Evolutionary conservation across 2,888 invertebrate species (phyloP), one percentile per base, ranked within the genome.

Genomic region (Ernsta delagoae): DNA sequence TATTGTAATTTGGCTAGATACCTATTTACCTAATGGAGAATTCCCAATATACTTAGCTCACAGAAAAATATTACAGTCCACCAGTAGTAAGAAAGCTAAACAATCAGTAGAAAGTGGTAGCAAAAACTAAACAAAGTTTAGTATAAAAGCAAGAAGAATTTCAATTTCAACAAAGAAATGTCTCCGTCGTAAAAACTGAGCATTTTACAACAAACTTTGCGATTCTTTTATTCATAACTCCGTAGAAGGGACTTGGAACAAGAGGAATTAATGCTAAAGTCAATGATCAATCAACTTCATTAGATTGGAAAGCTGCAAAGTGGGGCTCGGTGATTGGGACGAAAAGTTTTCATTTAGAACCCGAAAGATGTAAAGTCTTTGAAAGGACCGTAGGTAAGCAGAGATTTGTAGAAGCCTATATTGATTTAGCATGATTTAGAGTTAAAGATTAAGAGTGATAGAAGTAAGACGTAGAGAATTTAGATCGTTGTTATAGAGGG

Each of bases 251-350:
- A 67, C 45, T 67, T 61, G 45, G 54, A 56, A 61, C 67, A 61
- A 60, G 67, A 45, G 45, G 56, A 45, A 67, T 67, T 67, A 61
- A 61, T 65, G 59, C 67, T 45, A 60, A 65, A 68, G 70, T 65
- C 72, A 63, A 71, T 70, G 71, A 75, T 85, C 85, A 85, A 86
- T 86, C 86, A 83, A 79, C 78, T 83, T 82, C 74, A 83, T 81
- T 84, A 77, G 79, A 80, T 83, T 57, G 61, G 45, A 67, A 67
- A 61, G 67, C 54, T 60, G 59, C 41, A 43, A 60, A 66, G 54
- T 54, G 53, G 60, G 59, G 67, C 16, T 16, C 50, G 11, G 16
- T 50, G 50, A 67, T 67, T 67, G 67, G 36, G 45, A 43, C 12
- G 60, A 9, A 67, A 67, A 67, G 45, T 67, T 67, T 67, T 67